Percentiles rank a stretch among this genome's conserved stretches.
Conservation (phyloP, 2,113 vertebrate species). For the Pterophyllum scalare region DNA sequence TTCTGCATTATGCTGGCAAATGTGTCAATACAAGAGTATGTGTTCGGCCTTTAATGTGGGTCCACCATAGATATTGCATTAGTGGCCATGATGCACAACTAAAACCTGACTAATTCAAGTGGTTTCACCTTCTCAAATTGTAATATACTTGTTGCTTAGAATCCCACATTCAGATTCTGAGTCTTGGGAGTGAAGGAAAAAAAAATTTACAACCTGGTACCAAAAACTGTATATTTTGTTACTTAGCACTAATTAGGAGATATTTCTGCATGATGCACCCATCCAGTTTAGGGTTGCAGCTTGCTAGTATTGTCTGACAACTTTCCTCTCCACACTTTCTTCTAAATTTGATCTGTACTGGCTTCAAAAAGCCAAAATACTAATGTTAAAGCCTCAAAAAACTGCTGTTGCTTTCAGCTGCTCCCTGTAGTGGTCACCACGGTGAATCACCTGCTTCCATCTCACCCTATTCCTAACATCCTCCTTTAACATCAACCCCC, state of each 20-base stretch:
- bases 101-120: too few species aligned
- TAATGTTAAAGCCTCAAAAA: neutral
- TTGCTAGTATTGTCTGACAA: neutral
- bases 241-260: neutral
- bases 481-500: neutral
- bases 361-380: neutral
- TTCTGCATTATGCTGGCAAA: neutral
- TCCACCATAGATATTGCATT: neutral
- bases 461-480: neutral
- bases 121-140: neutral
- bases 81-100: neutral
- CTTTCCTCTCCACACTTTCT: neutral
- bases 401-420: neutral
- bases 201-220: neutral
- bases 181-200: neutral
- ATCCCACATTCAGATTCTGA: neutral
- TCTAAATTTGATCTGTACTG: neutral
- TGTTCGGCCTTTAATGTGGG: neutral
- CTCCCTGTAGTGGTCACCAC: neutral
- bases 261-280: neutral
- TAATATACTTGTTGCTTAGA: neutral
- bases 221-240: neutral
- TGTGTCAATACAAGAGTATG: neutral
- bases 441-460: neutral
- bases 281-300: neutral